Percentiles rank a stretch among this genome's conserved stretches.
These are phyloP conservation scores for Nineta flava DNA, from an alignment of 2,888 invertebrate species.

Conservation along the genomic window DNA sequence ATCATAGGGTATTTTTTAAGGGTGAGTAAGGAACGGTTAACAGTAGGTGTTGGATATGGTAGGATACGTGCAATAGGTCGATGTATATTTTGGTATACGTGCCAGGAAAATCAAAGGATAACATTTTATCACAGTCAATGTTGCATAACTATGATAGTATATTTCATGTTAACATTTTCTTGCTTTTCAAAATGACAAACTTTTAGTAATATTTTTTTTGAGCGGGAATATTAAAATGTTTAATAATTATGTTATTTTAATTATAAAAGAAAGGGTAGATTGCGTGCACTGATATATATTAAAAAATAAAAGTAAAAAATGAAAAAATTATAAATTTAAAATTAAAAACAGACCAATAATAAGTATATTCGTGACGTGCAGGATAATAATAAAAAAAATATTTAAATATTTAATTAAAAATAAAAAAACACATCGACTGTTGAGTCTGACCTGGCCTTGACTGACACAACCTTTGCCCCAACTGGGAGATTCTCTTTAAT, in stretches of 20 bases:
- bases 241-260: neutral
- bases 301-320: no score
- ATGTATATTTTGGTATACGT: neutral
- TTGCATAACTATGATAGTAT: no score
- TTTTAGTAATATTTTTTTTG: no score
- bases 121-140: neutral
- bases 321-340: no score
- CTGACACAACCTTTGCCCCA: slow-evolving; percentile 93
- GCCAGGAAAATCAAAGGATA: slow-evolving; percentile 2
- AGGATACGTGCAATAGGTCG: slow-evolving; percentile 1
- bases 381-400: slow-evolving; percentile 11
- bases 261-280: neutral
- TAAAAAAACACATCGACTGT: slow-evolving; percentile 6
- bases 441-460: slow-evolving; percentile 88
- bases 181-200: no score
- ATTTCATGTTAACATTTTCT: no score
- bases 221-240: no score
- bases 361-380: slow-evolving; percentile 20
- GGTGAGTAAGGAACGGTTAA: neutral
- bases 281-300: slow-evolving; percentile 19
- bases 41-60: neutral
- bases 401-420: neutral
- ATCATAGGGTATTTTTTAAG: neutral
- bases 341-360: slow-evolving; percentile 26
- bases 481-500: slow-evolving; percentile 96